Evolutionary conservation across 2,113 vertebrate species (phyloP), one percentile per base, ranked within the genome.

Genomic region (Pipa parva): DNA sequence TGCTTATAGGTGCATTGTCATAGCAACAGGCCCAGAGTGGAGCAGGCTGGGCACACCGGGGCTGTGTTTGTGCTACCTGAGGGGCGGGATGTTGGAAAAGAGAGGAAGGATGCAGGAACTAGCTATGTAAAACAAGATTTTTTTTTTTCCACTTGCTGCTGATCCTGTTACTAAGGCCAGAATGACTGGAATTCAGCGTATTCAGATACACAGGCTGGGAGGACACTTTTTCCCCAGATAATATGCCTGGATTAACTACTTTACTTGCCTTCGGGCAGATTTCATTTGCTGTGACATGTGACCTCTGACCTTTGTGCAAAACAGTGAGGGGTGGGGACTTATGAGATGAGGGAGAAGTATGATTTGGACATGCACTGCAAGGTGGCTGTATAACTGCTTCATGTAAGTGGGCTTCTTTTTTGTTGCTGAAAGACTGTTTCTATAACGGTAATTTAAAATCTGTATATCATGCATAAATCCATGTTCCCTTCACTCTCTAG

Each of bases 311-410:
- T 24, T 21, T 61, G 25, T 54, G 48, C 54, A 28, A 17, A 27
- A 48, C 46, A 60, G 42, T 50, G 33, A 50, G 10, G 42, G 33
- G 48, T 63, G 61, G 71, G 74, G 15, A 50, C 67, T 78, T 56
- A 13, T 50, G 79, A 78, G 22, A 66, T 78, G 80, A 81, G 74
- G 78, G 71, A 28, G 58, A 50, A 31, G 85, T 75, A 87, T 94
- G 90, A 77, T 92, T 72, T 90, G 89, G 92, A 86, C 81, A 67
- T 81, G 87, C 69, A 63, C 89, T 66, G 78, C 86, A 80, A 58
- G 80, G 72, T 92, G 90, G 89, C 85, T 94, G 52, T 85, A 79
- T 78, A 73, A 8, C 79, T 95, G 92, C 84, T 91, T 93, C 65
- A 78, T 83, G 91, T 94, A 91, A 85, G 92, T 93, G 79, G 78